phyloP scores from a whole-genome alignment of 2,888 invertebrate genomes.

The Ceratothoa steindachneri region DNA sequence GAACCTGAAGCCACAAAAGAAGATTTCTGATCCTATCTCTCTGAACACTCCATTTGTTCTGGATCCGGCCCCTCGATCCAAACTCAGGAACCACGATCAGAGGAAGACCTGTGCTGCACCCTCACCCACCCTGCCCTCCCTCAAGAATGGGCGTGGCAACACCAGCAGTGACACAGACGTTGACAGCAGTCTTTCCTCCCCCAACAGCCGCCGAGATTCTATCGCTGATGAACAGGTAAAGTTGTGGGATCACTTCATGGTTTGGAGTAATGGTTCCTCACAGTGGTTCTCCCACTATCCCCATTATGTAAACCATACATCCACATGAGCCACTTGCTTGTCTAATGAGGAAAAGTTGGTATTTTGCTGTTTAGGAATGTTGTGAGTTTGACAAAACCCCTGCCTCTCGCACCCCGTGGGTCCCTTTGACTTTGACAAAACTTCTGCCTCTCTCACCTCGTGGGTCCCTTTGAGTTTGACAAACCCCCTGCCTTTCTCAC shows the following conservation, averaged over 20 bases:
- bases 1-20: conserved; percentile 39
- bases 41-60: conserved; percentile 25
- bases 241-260: too few relatives aligned
- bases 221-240: conserved; percentile 39
- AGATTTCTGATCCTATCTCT: neutral
- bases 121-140: conserved; percentile 33
- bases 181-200: conserved; percentile 20
- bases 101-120: conserved; percentile 33
- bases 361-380: too few relatives aligned
- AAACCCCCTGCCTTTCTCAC: too few relatives aligned
- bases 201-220: conserved; percentile 38
- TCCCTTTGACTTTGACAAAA: too few relatives aligned
- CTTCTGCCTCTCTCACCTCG: too few relatives aligned
- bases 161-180: conserved; percentile 29
- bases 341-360: too few relatives aligned
- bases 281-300: neutral
- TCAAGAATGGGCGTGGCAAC: conserved; percentile 24
- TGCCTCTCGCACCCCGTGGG: too few relatives aligned
- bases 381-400: too few relatives aligned
- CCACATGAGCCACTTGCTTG: too few relatives aligned
- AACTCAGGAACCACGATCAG: conserved; percentile 24
- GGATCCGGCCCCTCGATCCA: conserved; percentile 36
- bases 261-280: neutral
- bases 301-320: too few relatives aligned
- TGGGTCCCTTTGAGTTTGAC: too few relatives aligned